A percentile compares a stretch with the other conserved stretches of the same genome.
These are phyloP conservation scores for Tokudaia tokunoshimensis DNA, from an alignment of 2,797 vertebrate species.

Conservation along the genomic window DNA sequence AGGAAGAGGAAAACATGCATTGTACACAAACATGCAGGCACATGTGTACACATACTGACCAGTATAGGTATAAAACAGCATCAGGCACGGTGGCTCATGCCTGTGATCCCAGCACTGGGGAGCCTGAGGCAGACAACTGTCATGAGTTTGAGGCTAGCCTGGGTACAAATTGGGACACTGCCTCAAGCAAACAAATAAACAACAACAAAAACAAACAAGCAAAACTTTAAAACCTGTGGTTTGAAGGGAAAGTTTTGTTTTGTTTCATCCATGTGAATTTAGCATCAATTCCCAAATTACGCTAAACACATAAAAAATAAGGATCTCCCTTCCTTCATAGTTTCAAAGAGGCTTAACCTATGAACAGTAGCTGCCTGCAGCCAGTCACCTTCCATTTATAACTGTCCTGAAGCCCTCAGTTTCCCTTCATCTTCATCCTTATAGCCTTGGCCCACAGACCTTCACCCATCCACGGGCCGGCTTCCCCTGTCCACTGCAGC, in stretches of 20 bases:
- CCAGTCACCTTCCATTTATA: neutral
- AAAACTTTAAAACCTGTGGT: neutral
- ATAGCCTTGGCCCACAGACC: slow-evolving; percentile 22
- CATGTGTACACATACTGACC: neutral
- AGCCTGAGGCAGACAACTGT: neutral
- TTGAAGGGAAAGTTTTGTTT: slow-evolving; percentile 59
- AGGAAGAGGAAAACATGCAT: neutral
- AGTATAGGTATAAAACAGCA: neutral
- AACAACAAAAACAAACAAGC: neutral
- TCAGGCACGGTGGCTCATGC: neutral
- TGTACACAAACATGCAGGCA: neutral
- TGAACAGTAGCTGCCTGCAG: neutral
- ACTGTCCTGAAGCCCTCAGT: neutral
- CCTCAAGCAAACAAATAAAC: neutral
- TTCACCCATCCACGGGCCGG: slow-evolving; percentile 39
- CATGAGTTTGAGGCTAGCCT: neutral
- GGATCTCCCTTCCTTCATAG: slow-evolving; percentile 16
- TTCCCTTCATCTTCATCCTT: slow-evolving; percentile 74
- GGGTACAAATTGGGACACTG: neutral
- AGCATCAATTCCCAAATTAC: slow-evolving; percentile 25
- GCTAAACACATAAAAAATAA: slow-evolving; percentile 44
- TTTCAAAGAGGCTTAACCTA: slow-evolving; percentile 51
- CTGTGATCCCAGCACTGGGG: neutral
- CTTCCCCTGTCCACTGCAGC: slow-evolving; percentile 61
- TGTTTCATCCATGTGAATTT: slow-evolving; percentile 69